Evolutionary conservation across 2,888 invertebrate genomes (phyloP), one percentile per base, ranked within the genome.

Genomic region (Nymphalis c-album): DNA sequence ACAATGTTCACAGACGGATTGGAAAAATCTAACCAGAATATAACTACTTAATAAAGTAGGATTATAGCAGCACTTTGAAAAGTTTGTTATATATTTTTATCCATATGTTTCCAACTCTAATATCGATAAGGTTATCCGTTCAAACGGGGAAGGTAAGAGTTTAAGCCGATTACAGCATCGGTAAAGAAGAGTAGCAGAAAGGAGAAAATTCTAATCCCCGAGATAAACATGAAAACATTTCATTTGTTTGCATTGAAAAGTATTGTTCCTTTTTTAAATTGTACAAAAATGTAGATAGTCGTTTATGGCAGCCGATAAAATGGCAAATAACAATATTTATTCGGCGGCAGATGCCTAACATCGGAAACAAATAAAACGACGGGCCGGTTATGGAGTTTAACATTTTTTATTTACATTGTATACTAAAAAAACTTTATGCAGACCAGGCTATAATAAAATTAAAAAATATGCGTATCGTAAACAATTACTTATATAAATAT

Each of bases 311-410:
- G 0, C 22, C 61, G 17, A 66, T 61, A 17, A 35, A 60, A 65
- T 60, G 46, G 46, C 65, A 65, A 60, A 60, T 55, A 66, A 48
- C 66, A 66, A 61, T 66, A 66, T 66, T 65, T 65, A 61, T 66
- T 55, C 40, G 35, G 55, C 55, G 40, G 48, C 65, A 66, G 61
- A 47, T 61, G 66, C 47, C 48, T 48, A 48, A 61, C 66, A 61
- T 55, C 53, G 61, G 61, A 46, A 60, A 65, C 61, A 55, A 61
- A 61, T 40, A 57, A 51, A 61, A 22, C 26, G 10, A 47, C n/a
- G 10, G 10, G 31, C 22, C 66, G 18, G 55, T 57, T 66, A 66
- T 61, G 60, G 53, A 61, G 45, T 65, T 53, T 55, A 47, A 55
- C 35, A 60, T 46, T 53, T 64, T 20, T 40, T 17, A 59, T 31